Evolutionary conservation across 2,113 vertebrate genomes (phyloP).

Genomic region (Rhinichthys klamathensis): DNA sequence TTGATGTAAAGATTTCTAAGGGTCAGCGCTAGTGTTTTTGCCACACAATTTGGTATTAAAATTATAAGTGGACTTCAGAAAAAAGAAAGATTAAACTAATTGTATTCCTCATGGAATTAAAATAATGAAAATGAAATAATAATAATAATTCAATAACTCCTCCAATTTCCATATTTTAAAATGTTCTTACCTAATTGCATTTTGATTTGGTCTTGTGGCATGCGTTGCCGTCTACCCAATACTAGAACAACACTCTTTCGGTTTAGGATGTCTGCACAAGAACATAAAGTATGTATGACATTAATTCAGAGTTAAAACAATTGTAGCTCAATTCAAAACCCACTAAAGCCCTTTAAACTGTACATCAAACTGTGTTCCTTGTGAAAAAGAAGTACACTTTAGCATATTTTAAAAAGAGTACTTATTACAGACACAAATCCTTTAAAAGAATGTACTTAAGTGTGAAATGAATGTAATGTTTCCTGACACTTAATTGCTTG

Average conservation of each 20-base stretch:
- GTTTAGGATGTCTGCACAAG: constrained; percentile 72
- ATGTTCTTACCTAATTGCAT: constrained; percentile 74
- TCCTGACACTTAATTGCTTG: background rate
- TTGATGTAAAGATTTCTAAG: background rate
- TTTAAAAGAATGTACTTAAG: background rate
- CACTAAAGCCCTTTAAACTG: background rate
- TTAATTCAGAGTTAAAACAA: background rate
- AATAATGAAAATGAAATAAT: background rate
- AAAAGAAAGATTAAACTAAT: too few relatives aligned
- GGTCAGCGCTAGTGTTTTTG: too few relatives aligned
- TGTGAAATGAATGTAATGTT: background rate
- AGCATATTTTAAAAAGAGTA: background rate
- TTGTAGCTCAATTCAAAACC: background rate
- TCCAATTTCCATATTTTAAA: background rate
- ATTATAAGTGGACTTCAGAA: background rate
- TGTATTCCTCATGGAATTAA: background rate
- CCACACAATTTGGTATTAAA: too few relatives aligned
- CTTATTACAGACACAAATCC: background rate
- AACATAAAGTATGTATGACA: constrained; percentile 49
- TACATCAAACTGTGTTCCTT: background rate
- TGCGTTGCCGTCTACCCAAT: constrained; percentile 79
- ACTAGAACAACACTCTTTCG: constrained; percentile 85
- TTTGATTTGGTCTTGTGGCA: constrained; percentile 63
- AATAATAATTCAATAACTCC: background rate
- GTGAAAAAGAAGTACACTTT: background rate